A percentile compares a stretch with the other conserved stretches of the same genome.
Evolutionary conservation across 2,113 vertebrate genomes (phyloP).

Genomic region (Acrocephalus arundinaceus): DNA sequence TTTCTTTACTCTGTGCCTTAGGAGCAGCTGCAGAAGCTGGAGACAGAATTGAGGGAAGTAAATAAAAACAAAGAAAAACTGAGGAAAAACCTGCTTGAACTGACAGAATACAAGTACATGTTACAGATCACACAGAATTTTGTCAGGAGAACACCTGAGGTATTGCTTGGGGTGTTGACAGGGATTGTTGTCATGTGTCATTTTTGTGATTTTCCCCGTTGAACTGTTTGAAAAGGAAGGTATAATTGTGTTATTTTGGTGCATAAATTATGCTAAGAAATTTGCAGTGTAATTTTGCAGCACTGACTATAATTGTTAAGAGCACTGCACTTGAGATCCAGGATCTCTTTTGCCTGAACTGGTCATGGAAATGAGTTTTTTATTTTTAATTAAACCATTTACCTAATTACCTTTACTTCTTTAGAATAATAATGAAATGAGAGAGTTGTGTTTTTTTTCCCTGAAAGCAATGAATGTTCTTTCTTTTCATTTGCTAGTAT

Average conservation of each 20-base stretch:
- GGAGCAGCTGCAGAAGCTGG: constrained; percentile 94
- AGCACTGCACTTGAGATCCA: neutral
- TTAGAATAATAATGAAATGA: neutral
- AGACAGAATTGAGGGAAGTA: constrained; percentile 90
- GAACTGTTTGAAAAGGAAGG: neutral
- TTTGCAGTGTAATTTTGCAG: neutral
- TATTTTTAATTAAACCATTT: neutral
- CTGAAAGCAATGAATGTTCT: neutral
- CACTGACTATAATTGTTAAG: neutral
- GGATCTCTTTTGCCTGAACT: neutral
- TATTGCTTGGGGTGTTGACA: neutral
- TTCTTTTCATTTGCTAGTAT: constrained; percentile 66
- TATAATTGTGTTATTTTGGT: neutral
- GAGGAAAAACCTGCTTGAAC: constrained; percentile 88
- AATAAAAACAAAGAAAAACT: constrained; percentile 95
- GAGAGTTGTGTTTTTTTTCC: neutral
- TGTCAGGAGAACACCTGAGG: constrained; percentile 81
- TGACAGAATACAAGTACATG: constrained; percentile 93
- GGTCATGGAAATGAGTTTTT: neutral
- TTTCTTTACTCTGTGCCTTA: constrained; percentile 18
- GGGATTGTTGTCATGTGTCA: neutral
- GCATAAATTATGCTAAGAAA: neutral
- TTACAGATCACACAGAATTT: constrained; percentile 86
- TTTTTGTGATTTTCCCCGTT: neutral
- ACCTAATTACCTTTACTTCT: neutral